Conservation (phyloP, 2,797 vertebrate genomes). For the Pterois miles region DNA sequence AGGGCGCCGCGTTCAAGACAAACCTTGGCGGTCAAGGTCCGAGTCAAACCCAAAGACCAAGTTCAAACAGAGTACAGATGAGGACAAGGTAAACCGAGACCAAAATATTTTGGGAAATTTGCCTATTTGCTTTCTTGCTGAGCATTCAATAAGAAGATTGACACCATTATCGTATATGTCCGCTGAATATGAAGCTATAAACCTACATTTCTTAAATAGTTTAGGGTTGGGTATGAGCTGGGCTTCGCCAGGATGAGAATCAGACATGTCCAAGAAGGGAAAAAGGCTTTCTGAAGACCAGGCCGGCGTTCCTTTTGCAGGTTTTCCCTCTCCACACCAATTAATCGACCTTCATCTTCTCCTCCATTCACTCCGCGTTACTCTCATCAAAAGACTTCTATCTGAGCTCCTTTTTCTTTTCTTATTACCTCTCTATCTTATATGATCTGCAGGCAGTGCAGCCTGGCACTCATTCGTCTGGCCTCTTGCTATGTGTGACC, state of each 20-base stretch:
- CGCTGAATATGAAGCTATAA: background rate
- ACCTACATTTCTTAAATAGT: background rate
- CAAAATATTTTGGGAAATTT: background rate
- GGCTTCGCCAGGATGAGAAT: background rate
- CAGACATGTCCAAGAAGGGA: conserved; percentile 10
- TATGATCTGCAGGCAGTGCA: background rate
- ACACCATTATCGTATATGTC: background rate
- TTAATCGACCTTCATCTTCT: background rate
- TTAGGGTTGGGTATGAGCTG: background rate
- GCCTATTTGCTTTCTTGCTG: background rate
- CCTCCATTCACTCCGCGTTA: background rate
- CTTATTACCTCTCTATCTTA: background rate
- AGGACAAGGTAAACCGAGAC: background rate
- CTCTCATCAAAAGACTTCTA: background rate
- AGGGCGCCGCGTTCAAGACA: background rate
- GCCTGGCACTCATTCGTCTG: background rate
- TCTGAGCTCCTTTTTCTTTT: background rate
- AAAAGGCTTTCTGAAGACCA: background rate
- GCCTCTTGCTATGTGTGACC: background rate
- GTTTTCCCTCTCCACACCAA: conserved; percentile 3
- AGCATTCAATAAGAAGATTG: background rate
- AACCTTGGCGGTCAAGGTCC: too few relatives aligned
- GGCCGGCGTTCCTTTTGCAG: background rate
- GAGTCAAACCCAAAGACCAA: background rate
- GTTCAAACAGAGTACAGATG: background rate